phyloP scores from a whole-genome alignment of 2,113 vertebrate genomes.

The Mandrillus leucophaeus region DNA sequence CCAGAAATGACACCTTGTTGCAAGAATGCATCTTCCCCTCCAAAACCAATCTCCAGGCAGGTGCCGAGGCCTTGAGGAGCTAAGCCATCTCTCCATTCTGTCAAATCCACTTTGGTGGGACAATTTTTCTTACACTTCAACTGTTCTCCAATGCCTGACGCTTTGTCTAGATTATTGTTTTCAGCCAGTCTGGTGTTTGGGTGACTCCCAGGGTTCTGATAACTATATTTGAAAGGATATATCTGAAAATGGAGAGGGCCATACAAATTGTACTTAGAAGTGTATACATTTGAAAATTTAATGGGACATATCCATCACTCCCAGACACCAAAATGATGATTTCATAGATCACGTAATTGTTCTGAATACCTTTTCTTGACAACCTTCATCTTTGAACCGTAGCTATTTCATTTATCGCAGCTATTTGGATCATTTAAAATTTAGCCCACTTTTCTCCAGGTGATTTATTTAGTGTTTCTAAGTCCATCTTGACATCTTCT shows the following conservation, averaged over 20 bases:
- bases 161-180: constrained; percentile 33
- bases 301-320: constrained; percentile 62
- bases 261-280: constrained; percentile 67
- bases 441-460: constrained; percentile 71
- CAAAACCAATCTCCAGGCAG: not conserved
- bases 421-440: constrained; percentile 74
- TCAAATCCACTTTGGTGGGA: not conserved
- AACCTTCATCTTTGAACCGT: constrained; percentile 58
- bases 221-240: constrained; percentile 27
- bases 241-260: constrained; percentile 63
- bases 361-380: constrained; percentile 65
- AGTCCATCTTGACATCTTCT: constrained; percentile 78
- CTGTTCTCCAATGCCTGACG: not conserved
- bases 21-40: not conserved
- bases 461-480: constrained; percentile 81
- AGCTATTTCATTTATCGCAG: constrained; percentile 66
- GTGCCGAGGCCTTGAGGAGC: not conserved
- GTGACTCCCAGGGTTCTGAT: constrained; percentile 32
- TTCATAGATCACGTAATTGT: constrained; percentile 68
- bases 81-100: not conserved
- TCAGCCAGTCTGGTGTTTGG: not conserved
- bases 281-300: constrained; percentile 69
- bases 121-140: not conserved
- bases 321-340: constrained; percentile 49
- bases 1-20: not conserved